Percentiles rank a stretch among this genome's conserved stretches.
These are phyloP conservation scores for Eupithecia dodoneata DNA, from an alignment of 2,888 invertebrate genomes.

Conservation along the genomic window DNA sequence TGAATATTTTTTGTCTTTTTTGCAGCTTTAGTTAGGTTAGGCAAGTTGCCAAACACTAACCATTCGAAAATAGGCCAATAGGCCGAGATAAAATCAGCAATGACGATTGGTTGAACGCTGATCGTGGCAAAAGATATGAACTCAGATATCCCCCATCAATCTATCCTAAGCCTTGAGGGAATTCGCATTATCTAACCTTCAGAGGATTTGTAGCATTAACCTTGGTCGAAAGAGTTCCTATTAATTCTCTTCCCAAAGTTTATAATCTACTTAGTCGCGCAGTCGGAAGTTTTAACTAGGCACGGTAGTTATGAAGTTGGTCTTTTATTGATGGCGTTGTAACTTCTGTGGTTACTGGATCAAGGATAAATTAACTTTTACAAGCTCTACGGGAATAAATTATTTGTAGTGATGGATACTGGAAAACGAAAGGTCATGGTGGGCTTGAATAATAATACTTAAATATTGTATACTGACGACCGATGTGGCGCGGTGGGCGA, in stretches of 20 bases:
- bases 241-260: constrained; percentile 6
- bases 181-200: constrained; percentile 9
- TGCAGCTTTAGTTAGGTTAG: neutral
- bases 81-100: constrained; percentile 17
- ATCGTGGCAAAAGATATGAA: constrained; percentile 23
- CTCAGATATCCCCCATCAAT: constrained; percentile 18
- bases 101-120: constrained; percentile 23
- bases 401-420: neutral
- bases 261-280: constrained; percentile 2
- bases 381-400: neutral
- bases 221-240: constrained; percentile 14
- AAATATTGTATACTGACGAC: too few species aligned
- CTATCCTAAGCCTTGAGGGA: constrained; percentile 20
- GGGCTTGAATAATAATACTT: neutral
- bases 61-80: constrained; percentile 21
- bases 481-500: too few species aligned
- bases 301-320: constrained; percentile 4
- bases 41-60: constrained; percentile 17
- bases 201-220: constrained; percentile 11
- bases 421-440: neutral
- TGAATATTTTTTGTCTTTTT: neutral
- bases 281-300: constrained; percentile 3
- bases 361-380: constrained; percentile 7
- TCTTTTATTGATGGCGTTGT: constrained; percentile 1
- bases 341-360: constrained; percentile 1